Evolutionary conservation across 2,888 invertebrate genomes (phyloP), one percentile per base, ranked within the genome.

Genomic region (Argyra leucocephala): DNA sequence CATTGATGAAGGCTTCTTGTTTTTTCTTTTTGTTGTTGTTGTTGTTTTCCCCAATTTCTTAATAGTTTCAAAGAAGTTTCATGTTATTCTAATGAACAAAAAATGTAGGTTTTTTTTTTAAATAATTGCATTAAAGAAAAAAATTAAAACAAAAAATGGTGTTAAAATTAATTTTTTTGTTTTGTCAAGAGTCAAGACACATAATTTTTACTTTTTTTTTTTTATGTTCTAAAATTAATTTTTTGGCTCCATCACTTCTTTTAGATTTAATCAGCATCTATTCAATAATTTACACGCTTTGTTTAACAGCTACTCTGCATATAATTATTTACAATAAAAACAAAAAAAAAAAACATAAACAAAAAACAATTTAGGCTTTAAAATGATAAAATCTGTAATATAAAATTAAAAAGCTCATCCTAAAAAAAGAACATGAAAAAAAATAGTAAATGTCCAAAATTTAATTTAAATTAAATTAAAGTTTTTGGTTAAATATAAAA

Each of bases 11-110:
- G 48, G 15, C 48, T 48, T 48, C 48, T 48, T 48, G 48, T 48
- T 48, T 48, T 48, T 18, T 12, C 12, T 2, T 48, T 48, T 48
- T 48, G 18, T 6, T 48, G 7, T 48, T 48, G 18, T 48, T 31
- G 31, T n/a, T n/a, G n/a, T n/a, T n/a, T n/a, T n/a, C 1, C 18
- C 1, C 15, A 48, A 48, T 48, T 18, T 48, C 48, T 48, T 48
- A 18, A 48, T 12, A 48, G 48, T 48, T 48, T 48, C 48, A 18
- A 18, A 15, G 48, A 48, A 48, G 48, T 18, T 15, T 18, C 48
- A 18, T 48, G 48, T 48, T 48, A 48, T 48, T 48, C 48, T 48
- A 48, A 48, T 48, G 48, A 48, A 48, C 48, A 48, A 48, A 48
- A 48, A 48, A 48, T 48, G 48, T 48, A 48, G 48, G 48, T 48